Percentiles rank a stretch among this genome's conserved stretches.
phyloP scores from a whole-genome alignment of 2,797 vertebrate species.

The Platyrinchus mystaceus region DNA sequence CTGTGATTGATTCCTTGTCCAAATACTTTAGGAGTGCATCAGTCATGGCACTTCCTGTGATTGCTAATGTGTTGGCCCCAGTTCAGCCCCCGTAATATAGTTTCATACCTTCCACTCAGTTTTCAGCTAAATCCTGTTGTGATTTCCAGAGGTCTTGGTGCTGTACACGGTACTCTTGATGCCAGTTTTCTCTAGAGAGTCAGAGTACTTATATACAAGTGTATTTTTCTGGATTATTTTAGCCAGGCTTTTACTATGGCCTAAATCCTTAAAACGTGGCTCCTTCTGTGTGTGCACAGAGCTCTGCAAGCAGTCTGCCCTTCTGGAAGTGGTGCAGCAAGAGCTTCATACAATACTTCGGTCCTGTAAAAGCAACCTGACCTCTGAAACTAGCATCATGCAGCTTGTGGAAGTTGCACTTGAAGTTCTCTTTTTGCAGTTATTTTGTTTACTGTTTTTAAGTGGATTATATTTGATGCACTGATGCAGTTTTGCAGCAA shows the following conservation, averaged over 20 bases:
- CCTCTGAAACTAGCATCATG: background rate
- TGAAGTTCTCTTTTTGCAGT: background rate
- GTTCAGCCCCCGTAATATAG: background rate
- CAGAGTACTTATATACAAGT: background rate
- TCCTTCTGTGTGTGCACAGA: background rate
- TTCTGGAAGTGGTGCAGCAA: background rate
- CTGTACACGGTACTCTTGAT: background rate
- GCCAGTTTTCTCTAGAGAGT: background rate
- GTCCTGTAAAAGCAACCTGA: background rate
- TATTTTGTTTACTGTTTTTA: background rate
- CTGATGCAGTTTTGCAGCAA: background rate
- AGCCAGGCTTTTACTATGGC: background rate
- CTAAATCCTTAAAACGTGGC: background rate
- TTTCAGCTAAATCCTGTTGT: background rate
- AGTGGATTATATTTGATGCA: background rate
- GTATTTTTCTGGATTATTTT: background rate
- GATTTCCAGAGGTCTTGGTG: background rate
- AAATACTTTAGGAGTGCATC: fast-evolving
- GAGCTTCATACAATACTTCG: background rate
- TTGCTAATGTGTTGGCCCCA: background rate
- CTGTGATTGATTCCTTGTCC: background rate
- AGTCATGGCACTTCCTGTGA: background rate
- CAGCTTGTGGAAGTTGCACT: background rate
- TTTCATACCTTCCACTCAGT: background rate
- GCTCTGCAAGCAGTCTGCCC: background rate